Percentiles rank a stretch among this genome's conserved stretches.
Evolutionary conservation across 2,113 vertebrate genomes (phyloP).

Genomic region (Zosterops borbonicus): DNA sequence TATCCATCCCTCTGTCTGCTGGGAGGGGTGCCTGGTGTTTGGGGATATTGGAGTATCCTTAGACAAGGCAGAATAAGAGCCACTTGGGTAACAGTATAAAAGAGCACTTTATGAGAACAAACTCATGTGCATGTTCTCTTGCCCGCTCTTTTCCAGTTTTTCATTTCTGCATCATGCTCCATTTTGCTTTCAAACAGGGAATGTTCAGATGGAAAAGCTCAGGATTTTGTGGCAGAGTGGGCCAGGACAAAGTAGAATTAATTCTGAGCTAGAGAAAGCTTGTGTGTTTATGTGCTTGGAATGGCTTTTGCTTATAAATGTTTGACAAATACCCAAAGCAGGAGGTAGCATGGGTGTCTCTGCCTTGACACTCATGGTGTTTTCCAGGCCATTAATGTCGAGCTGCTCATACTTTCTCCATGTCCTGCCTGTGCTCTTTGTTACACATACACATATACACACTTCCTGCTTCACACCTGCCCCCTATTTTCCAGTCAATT

Average conservation of each 20-base stretch:
- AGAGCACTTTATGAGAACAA: background rate
- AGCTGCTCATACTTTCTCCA: accelerated
- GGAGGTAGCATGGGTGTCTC: background rate
- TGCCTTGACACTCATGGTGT: background rate
- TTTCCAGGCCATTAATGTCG: background rate
- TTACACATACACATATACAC: background rate
- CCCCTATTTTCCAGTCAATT: background rate
- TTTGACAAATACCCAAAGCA: background rate
- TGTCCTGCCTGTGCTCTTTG: background rate
- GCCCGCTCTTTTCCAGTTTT: background rate
- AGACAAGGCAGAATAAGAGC: background rate
- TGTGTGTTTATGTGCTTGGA: background rate
- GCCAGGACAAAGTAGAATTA: background rate
- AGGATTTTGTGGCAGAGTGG: background rate
- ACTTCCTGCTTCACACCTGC: background rate
- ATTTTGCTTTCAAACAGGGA: background rate
- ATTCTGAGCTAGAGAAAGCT: background rate
- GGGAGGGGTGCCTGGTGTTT: background rate
- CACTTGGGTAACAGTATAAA: background rate
- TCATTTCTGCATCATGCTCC: background rate
- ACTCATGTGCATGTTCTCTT: background rate
- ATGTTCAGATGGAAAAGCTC: background rate
- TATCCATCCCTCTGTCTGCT: background rate
- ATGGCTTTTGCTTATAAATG: background rate
- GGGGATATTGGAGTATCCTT: background rate